Conservation (phyloP, 2,797 vertebrate species). For the Antrozous pallidus region DNA sequence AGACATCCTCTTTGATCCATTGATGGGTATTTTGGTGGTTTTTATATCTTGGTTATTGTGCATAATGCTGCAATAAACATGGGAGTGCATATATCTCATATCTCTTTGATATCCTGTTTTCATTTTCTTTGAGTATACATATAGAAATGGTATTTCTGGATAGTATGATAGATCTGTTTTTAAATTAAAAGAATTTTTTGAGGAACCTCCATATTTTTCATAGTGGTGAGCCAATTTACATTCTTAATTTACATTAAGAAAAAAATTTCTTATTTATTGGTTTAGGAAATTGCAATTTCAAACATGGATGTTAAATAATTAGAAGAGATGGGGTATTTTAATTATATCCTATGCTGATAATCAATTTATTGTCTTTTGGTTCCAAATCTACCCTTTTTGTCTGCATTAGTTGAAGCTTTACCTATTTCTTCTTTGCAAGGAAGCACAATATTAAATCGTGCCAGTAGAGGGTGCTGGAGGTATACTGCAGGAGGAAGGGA, state of each 20-base stretch:
- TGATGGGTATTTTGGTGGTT: neutral
- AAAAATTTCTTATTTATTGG: slow-evolving; percentile 16
- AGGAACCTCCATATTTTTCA: neutral
- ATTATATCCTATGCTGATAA: neutral
- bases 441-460: neutral
- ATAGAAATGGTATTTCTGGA: neutral
- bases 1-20: neutral
- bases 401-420: neutral
- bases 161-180: neutral
- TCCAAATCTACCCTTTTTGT: neutral
- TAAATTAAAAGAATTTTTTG: neutral
- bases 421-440: neutral
- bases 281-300: slow-evolving; percentile 2
- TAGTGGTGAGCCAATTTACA: neutral
- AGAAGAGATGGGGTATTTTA: neutral
- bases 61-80: neutral
- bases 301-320: neutral
- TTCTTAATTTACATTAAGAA: neutral
- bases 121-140: neutral
- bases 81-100: neutral
- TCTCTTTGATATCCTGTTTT: neutral
- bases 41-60: neutral
- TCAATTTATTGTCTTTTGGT: neutral
- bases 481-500: neutral
- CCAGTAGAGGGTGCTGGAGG: slow-evolving; percentile 46